Percentiles rank a stretch among this genome's conserved stretches.
phyloP scores from a whole-genome alignment of 2,888 invertebrate species.

The Parnassius apollo region DNA sequence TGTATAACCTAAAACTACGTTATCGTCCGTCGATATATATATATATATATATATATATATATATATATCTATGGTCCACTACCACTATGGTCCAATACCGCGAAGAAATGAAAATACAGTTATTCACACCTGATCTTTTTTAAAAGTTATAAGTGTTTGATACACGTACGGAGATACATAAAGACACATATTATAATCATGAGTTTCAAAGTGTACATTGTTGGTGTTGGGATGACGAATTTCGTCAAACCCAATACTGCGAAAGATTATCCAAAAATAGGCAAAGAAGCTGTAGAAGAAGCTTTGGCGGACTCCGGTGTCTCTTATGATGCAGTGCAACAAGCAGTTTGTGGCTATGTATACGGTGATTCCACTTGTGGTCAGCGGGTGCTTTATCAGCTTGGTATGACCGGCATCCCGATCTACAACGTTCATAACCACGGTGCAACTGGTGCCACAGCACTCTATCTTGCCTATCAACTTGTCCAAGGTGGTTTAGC shows the following conservation, averaged over 20 bases:
- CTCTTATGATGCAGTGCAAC: constrained; percentile 88
- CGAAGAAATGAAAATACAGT: too few relatives aligned
- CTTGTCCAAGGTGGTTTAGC: constrained; percentile 93
- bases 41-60: too few relatives aligned
- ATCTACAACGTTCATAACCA: constrained; percentile 99
- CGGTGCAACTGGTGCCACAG: constrained; percentile 97
- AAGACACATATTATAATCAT: constrained; percentile 42
- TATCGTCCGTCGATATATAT: too few relatives aligned
- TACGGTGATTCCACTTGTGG: constrained; percentile 98
- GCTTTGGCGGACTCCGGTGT: constrained; percentile 93
- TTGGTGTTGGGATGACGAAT: constrained; percentile 99
- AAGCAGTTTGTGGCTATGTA: constrained; percentile 96
- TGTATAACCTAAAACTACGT: too few relatives aligned
- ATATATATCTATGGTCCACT: too few relatives aligned
- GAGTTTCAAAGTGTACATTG: constrained; percentile 88
- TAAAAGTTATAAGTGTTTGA: not conserved
- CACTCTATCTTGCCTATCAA: constrained; percentile 94
- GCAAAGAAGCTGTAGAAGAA: constrained; percentile 93
- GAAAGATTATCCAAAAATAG: constrained; percentile 97
- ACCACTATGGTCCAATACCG: too few relatives aligned
- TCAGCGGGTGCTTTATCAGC: constrained; percentile 95
- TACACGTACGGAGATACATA: not conserved
- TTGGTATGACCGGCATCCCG: constrained; percentile 98
- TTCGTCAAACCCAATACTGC: constrained; percentile 96
- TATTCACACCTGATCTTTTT: not conserved